Percentiles rank a stretch among this genome's conserved stretches.
Evolutionary conservation across 2,113 vertebrate species (phyloP).

Genomic region (Pachypanchax playfairii): DNA sequence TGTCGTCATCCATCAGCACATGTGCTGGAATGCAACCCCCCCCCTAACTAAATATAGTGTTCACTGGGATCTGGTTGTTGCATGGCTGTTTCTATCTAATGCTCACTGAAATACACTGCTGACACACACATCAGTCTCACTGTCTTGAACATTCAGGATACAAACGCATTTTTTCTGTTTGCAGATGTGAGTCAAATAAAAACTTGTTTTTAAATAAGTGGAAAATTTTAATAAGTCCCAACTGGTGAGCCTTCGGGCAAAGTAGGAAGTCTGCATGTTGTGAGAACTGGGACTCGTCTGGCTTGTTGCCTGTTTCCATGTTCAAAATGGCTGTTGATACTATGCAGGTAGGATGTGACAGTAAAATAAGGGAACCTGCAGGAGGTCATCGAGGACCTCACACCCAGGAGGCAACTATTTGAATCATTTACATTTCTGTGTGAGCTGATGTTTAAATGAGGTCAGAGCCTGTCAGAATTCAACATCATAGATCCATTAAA

Average conservation of each 20-base stretch:
- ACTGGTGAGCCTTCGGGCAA: constrained; percentile 22
- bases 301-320: constrained; percentile 51
- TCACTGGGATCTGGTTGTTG: constrained; percentile 51
- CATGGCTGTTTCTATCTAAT: constrained; percentile 52
- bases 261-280: constrained; percentile 22
- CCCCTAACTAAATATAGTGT: constrained; percentile 74
- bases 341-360: constrained; percentile 43
- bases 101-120: constrained; percentile 58
- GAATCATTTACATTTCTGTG: constrained; percentile 35
- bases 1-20: constrained; percentile 77
- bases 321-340: constrained; percentile 29
- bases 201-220: too few relatives aligned
- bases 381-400: constrained; percentile 28
- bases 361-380: constrained; percentile 28
- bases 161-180: constrained; percentile 27
- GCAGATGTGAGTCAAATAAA: constrained; percentile 14
- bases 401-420: constrained; percentile 17
- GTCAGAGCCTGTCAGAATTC: neutral
- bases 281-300: constrained; percentile 57
- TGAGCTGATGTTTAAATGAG: constrained; percentile 32
- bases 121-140: constrained; percentile 27
- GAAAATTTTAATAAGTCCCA: constrained; percentile 30
- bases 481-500: constrained; percentile 10
- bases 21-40: constrained; percentile 65
- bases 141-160: constrained; percentile 25